Evolutionary conservation across 2,888 invertebrate genomes (phyloP).

Genomic region (Melanophora roralis): DNA sequence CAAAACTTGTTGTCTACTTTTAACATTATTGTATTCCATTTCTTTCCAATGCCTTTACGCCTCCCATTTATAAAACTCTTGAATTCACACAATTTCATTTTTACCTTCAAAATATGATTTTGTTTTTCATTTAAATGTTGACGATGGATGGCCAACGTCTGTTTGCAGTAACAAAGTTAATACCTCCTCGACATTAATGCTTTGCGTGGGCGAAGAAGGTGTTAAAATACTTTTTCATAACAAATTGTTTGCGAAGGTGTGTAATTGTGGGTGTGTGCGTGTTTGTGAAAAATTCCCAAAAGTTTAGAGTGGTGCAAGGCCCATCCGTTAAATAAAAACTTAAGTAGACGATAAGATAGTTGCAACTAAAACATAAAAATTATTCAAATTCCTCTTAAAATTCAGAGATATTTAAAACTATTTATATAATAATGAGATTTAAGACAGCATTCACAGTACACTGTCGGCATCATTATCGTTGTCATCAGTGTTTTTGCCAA

Average conservation of each 20-base stretch:
- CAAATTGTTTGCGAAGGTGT: not conserved
- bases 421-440: slow-evolving; percentile 12
- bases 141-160: slow-evolving; percentile 25
- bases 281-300: slow-evolving; percentile 26
- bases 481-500: not conserved
- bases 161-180: slow-evolving; percentile 49
- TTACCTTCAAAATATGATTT: slow-evolving; percentile 9
- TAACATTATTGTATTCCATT: not conserved
- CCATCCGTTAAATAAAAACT: slow-evolving; percentile 33
- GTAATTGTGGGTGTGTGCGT: not conserved
- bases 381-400: slow-evolving; percentile 54
- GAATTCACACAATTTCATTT: slow-evolving; percentile 3
- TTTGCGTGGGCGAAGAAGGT: slow-evolving; percentile 38
- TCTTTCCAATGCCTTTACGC: not conserved
- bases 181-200: slow-evolving; percentile 50
- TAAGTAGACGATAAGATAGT: slow-evolving; percentile 21
- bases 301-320: slow-evolving; percentile 33
- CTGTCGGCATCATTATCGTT: not conserved
- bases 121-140: not conserved
- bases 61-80: not conserved
- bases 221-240: slow-evolving; percentile 31
- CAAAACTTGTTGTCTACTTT: slow-evolving; percentile 7
- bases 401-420: not conserved
- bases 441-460: not conserved
- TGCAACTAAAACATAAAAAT: slow-evolving; percentile 32